phyloP scores from a whole-genome alignment of 2,113 vertebrate genomes.

The Petroica traversi region DNA sequence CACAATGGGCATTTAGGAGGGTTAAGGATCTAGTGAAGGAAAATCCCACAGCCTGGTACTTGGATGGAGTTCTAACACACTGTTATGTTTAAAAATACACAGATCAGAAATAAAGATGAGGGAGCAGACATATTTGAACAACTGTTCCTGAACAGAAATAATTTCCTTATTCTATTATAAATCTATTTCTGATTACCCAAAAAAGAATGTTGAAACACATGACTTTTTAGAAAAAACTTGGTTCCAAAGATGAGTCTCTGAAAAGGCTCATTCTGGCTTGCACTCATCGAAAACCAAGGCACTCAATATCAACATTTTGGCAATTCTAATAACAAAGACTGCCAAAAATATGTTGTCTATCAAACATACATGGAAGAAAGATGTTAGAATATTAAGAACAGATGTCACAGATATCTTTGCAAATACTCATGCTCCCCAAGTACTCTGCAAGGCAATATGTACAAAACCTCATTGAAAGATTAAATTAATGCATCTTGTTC shows the following conservation, averaged over 20 bases:
- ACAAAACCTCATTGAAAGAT: conserved; percentile 28
- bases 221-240: conserved; percentile 53
- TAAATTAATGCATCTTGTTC: conserved; percentile 24
- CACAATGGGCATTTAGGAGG: background rate
- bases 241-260: conserved; percentile 53
- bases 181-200: conserved; percentile 53
- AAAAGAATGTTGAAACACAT: conserved; percentile 56
- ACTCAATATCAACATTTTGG: conserved; percentile 74
- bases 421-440: conserved; percentile 49
- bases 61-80: background rate
- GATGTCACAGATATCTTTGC: conserved; percentile 69
- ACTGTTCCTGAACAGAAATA: background rate
- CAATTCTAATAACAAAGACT: conserved; percentile 76
- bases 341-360: conserved; percentile 78
- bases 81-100: background rate
- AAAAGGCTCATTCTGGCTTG: conserved; percentile 51
- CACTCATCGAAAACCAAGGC: conserved; percentile 52
- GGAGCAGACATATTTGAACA: background rate
- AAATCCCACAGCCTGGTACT: background rate
- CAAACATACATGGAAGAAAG: conserved; percentile 72
- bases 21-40: background rate
- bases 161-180: conserved; percentile 58
- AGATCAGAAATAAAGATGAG: background rate
- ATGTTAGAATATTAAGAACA: conserved; percentile 77
- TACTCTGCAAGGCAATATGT: conserved; percentile 5